Conservation (phyloP, 2,888 invertebrate genomes). For the Callyntrura guangdongensis region DNA sequence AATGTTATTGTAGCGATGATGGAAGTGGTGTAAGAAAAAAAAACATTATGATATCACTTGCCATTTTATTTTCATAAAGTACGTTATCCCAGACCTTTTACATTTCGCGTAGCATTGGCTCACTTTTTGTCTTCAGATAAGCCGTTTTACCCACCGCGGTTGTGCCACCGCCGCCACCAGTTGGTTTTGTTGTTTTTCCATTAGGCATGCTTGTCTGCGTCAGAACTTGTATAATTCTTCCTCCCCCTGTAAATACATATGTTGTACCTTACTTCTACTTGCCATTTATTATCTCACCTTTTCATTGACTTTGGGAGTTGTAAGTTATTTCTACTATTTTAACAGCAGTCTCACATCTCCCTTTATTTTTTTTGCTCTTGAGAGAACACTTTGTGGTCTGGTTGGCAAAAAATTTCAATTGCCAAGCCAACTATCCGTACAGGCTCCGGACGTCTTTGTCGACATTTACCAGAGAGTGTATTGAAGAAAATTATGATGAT, state of each 20-base stretch:
- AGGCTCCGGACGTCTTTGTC: not conserved
- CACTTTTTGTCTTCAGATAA: not conserved
- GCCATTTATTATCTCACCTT: constrained; percentile 15
- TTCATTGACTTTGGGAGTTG: constrained; percentile 11
- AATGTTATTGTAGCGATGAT: too few species aligned
- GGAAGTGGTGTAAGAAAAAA: constrained; percentile 17
- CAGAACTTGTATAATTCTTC: too few species aligned
- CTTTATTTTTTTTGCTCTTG: not conserved
- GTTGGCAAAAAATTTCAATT: constrained; percentile 1
- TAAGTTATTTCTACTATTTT: too few species aligned
- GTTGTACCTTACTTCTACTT: constrained; percentile 14
- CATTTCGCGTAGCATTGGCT: constrained; percentile 49
- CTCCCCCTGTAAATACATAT: too few species aligned
- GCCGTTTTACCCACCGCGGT: too few species aligned
- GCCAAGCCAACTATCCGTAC: not conserved
- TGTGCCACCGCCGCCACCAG: too few species aligned
- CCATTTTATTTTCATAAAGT: constrained; percentile 47
- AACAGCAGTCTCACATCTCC: not conserved
- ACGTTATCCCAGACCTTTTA: constrained; percentile 67
- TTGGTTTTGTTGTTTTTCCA: too few species aligned
- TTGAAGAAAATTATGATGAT: not conserved
- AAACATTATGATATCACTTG: constrained; percentile 10
- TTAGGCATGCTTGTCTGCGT: too few species aligned
- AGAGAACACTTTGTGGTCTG: not conserved
- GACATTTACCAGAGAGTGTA: not conserved